phyloP scores from a whole-genome alignment of 2,113 vertebrate genomes.

The Sclerurus mexicanus region DNA sequence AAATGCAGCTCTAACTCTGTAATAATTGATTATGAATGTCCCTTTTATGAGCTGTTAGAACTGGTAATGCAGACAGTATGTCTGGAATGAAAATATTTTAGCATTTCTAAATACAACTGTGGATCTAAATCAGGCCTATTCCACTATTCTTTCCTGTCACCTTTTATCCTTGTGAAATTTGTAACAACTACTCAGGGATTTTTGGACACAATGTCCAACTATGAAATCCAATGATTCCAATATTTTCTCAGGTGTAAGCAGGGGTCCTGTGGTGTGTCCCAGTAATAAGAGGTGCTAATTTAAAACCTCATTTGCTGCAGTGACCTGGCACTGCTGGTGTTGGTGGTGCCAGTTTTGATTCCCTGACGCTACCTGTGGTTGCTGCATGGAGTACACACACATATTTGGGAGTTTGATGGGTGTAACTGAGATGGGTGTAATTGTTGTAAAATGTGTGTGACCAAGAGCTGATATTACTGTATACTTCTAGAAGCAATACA shows the following conservation, averaged over 20 bases:
- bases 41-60: conserved; percentile 31
- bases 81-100: conserved; percentile 5
- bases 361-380: background rate
- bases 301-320: background rate
- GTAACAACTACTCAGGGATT: background rate
- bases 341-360: background rate
- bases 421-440: background rate
- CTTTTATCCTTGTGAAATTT: background rate
- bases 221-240: background rate
- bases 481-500: background rate
- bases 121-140: background rate
- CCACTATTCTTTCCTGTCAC: background rate
- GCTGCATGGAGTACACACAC: background rate
- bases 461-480: background rate
- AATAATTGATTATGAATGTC: conserved; percentile 44
- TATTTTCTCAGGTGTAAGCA: background rate
- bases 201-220: background rate
- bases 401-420: background rate
- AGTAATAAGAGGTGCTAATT: background rate
- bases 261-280: background rate
- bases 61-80: background rate
- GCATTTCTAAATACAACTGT: background rate
- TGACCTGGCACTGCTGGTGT: background rate
- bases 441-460: background rate
- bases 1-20: conserved; percentile 16